These are phyloP conservation scores for Hoplias malabaricus DNA, from an alignment of 2,113 vertebrate species.

Conservation along the genomic window DNA sequence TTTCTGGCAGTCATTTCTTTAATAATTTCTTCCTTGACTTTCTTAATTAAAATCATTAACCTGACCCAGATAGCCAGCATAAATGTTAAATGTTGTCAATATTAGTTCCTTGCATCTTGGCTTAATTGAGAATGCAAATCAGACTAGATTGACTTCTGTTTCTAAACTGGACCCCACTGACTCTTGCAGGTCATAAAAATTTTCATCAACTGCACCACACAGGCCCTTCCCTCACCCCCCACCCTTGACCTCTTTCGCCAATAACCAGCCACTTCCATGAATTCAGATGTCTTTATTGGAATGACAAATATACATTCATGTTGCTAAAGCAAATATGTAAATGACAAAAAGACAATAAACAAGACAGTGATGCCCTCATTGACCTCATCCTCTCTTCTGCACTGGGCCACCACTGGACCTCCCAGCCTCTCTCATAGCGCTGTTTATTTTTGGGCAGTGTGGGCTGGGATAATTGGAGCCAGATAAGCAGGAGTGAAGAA, in stretches of 20 bases:
- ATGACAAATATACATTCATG: conserved; percentile 47
- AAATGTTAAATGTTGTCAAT: no score
- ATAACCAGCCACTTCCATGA: neutral
- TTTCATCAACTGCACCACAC: neutral
- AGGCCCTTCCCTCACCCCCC: neutral
- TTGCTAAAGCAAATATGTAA: conserved; percentile 32
- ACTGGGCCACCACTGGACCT: neutral
- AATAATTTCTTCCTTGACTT: no score
- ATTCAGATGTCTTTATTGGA: conserved; percentile 43
- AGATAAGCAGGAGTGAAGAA: conserved; percentile 43
- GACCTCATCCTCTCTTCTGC: neutral
- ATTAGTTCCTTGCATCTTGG: no score
- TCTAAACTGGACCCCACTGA: no score
- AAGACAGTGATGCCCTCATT: conserved; percentile 36
- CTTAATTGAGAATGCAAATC: no score
- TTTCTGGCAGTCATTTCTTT: no score
- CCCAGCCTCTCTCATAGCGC: neutral
- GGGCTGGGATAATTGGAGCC: conserved; percentile 45
- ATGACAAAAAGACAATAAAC: conserved; percentile 14
- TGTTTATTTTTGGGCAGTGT: conserved; percentile 47
- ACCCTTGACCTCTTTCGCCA: neutral
- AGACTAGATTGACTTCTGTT: no score
- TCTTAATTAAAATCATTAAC: no score
- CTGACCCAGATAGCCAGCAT: no score
- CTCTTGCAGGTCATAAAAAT: no score